phyloP scores from a whole-genome alignment of 2,113 vertebrate genomes.

The Rafetus swinhoei region DNA sequence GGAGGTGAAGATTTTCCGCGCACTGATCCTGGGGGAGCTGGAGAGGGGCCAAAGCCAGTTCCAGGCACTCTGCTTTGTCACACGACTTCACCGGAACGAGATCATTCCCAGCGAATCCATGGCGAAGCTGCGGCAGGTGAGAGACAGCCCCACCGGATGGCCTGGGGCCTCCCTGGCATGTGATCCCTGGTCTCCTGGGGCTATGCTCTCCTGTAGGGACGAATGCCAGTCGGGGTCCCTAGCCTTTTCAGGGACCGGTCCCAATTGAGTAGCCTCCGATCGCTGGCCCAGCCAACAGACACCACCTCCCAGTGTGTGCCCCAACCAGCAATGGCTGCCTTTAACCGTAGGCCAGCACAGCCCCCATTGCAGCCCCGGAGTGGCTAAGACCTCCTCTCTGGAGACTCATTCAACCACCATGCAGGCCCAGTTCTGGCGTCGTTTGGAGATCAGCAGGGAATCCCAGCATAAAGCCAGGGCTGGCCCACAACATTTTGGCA shows the following conservation, averaged over 20 bases:
- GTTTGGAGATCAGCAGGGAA: not conserved
- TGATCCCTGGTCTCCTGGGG: not conserved
- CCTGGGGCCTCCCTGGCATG: not conserved
- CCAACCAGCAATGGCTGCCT: not conserved
- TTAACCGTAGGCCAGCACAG: not conserved
- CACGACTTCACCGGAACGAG: slow-evolving; percentile 91
- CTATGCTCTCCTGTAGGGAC: not conserved
- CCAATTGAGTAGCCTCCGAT: not conserved
- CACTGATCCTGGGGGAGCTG: slow-evolving; percentile 94
- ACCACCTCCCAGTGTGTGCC: not conserved
- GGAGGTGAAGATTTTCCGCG: slow-evolving; percentile 97
- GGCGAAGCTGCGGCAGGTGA: slow-evolving; percentile 94
- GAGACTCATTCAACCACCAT: not conserved
- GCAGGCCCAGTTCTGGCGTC: not conserved
- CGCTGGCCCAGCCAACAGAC: not conserved
- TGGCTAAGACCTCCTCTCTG: not conserved
- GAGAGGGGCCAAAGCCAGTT: slow-evolving; percentile 97
- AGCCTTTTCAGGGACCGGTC: not conserved
- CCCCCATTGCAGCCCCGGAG: not conserved
- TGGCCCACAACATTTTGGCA: no score
- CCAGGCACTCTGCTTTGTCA: slow-evolving; percentile 94
- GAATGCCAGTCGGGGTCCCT: not conserved
- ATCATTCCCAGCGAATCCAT: slow-evolving; percentile 98
- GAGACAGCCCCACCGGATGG: not conserved
- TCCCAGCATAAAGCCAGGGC: not conserved